These are phyloP conservation scores for Ptyas mucosa DNA, from an alignment of 2,113 vertebrate genomes.

Conservation along the genomic window DNA sequence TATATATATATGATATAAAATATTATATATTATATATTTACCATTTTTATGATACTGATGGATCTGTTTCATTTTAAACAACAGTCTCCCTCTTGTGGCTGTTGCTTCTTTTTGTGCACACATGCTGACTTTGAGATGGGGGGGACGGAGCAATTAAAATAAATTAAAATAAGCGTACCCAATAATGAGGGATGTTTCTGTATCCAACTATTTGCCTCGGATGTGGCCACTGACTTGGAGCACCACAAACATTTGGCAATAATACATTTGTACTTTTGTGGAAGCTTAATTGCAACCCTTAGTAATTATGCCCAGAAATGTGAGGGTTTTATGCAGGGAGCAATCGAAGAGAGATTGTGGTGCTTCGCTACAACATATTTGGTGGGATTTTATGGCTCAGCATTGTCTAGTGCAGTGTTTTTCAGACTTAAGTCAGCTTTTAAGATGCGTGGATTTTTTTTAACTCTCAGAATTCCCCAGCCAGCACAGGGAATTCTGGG, in stretches of 20 bases:
- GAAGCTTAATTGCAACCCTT: not conserved
- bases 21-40: no score
- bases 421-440: not conserved
- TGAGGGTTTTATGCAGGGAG: not conserved
- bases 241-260: not conserved
- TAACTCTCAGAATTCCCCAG: not conserved
- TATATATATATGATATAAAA: no score
- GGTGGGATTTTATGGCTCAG: not conserved
- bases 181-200: not conserved
- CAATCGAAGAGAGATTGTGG: not conserved
- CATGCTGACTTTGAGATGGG: not conserved
- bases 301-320: not conserved
- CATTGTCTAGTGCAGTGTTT: not conserved
- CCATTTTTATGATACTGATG: not conserved
- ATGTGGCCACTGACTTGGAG: not conserved
- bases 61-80: not conserved
- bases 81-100: not conserved
- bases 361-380: not conserved
- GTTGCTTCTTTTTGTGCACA: not conserved
- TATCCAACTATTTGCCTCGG: not conserved
- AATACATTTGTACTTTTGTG: not conserved
- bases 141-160: not conserved
- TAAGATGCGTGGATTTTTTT: not conserved
- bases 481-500: not conserved
- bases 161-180: not conserved